These are phyloP conservation scores for Platichthys flesus DNA, from an alignment of 2,113 vertebrate genomes.

Conservation along the genomic window DNA sequence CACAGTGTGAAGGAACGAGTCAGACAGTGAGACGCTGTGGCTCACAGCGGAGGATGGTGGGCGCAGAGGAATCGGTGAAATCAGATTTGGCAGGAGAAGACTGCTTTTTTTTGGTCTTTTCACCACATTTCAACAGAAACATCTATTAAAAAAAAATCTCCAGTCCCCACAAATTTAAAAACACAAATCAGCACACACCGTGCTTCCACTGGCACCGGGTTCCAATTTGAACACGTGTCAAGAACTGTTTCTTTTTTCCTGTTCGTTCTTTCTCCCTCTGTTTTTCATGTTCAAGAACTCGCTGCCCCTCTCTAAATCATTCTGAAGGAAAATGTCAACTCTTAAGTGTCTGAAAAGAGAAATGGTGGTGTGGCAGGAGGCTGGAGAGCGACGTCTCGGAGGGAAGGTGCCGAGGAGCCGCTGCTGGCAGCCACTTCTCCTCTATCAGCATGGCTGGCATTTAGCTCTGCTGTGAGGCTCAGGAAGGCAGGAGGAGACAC, in stretches of 20 bases:
- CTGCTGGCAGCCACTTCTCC: constrained; percentile 55
- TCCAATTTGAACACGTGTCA: constrained; percentile 9
- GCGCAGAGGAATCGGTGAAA: too few relatives aligned
- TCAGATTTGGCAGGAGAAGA: background rate
- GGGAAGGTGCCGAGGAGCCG: constrained; percentile 47
- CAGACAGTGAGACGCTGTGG: too few relatives aligned
- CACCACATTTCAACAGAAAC: background rate
- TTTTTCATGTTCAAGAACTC: constrained; percentile 10
- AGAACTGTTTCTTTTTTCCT: constrained; percentile 12
- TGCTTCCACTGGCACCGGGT: constrained; percentile 6
- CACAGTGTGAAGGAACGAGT: too few relatives aligned
- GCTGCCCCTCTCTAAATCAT: constrained; percentile 10
- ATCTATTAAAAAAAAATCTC: background rate
- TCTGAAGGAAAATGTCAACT: constrained; percentile 46
- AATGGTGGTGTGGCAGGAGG: constrained; percentile 16
- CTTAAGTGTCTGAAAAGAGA: background rate
- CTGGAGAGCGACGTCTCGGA: constrained; percentile 27
- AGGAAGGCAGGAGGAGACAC: constrained; percentile 39
- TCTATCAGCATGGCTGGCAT: constrained; percentile 56
- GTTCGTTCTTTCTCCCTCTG: background rate
- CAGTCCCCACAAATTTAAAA: background rate
- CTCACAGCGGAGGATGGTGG: too few relatives aligned
- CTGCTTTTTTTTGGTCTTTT: constrained; percentile 3
- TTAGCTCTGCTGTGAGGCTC: constrained; percentile 38
- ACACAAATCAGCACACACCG: constrained; percentile 4